Conservation (phyloP, 2,797 vertebrate species). For the Gambusia yucatana region DNA sequence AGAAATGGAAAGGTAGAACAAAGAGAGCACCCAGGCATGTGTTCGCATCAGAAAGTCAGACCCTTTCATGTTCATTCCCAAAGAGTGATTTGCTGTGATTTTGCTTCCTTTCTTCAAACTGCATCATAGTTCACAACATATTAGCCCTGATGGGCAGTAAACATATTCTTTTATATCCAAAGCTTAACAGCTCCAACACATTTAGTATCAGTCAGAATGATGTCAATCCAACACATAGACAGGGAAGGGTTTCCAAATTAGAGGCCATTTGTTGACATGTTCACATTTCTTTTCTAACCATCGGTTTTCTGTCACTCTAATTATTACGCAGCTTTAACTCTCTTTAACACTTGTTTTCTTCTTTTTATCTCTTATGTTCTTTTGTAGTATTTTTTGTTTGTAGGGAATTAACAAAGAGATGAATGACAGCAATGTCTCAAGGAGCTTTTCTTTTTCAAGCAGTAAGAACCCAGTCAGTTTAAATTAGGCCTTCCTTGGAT, state of each 20-base stretch:
- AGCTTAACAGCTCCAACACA: slow-evolving; percentile 37
- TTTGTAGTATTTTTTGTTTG: slow-evolving; percentile 38
- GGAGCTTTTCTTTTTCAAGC: slow-evolving; percentile 19
- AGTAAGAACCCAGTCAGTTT: slow-evolving; percentile 63
- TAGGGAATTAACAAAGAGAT: slow-evolving; percentile 42
- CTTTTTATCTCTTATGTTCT: slow-evolving; percentile 29
- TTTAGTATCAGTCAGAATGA: slow-evolving; percentile 36
- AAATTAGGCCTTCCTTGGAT: slow-evolving; percentile 72
- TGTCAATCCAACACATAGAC: slow-evolving; percentile 46
- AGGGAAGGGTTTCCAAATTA: slow-evolving; percentile 37
- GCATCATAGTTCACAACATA: slow-evolving; percentile 66
- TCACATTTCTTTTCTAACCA: slow-evolving; percentile 15
- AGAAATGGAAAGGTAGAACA: slow-evolving; percentile 67
- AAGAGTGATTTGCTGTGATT: slow-evolving; percentile 75
- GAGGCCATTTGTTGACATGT: slow-evolving; percentile 31
- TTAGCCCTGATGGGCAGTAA: slow-evolving; percentile 70
- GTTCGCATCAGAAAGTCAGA: slow-evolving; percentile 61
- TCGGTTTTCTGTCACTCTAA: slow-evolving; percentile 35
- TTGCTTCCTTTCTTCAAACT: slow-evolving; percentile 63
- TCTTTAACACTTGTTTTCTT: slow-evolving; percentile 27
- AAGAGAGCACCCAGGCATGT: slow-evolving; percentile 60
- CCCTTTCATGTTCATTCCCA: slow-evolving; percentile 68
- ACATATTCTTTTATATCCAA: slow-evolving; percentile 62
- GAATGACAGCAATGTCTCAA: slow-evolving; percentile 38
- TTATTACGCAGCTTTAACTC: slow-evolving; percentile 27